Percentiles rank a stretch among this genome's conserved stretches.
These are phyloP conservation scores for Microtus oregoni DNA, from an alignment of 2,113 vertebrate species.

Conservation along the genomic window DNA sequence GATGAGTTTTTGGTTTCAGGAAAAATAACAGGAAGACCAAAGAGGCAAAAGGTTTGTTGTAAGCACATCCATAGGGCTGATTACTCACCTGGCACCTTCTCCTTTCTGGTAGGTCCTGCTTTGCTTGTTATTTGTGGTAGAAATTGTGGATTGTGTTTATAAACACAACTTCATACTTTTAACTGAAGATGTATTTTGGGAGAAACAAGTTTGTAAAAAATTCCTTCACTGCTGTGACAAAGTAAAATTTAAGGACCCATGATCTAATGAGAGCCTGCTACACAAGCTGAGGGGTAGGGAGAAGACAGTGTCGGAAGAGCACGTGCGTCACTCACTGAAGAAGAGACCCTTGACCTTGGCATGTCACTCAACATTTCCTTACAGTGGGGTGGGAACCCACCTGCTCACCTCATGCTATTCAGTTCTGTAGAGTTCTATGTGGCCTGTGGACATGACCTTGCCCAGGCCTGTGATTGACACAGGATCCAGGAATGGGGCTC, in stretches of 20 bases:
- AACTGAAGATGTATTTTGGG: neutral
- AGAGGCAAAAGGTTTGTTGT: neutral
- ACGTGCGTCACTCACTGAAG: accelerated
- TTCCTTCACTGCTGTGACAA: neutral
- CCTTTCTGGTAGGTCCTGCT: neutral
- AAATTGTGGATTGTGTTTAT: neutral
- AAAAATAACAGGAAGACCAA: neutral
- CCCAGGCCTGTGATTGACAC: neutral
- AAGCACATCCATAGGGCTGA: neutral
- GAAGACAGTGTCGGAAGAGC: neutral
- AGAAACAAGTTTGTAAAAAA: neutral
- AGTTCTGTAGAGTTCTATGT: neutral
- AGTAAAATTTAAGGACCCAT: neutral
- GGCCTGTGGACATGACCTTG: neutral
- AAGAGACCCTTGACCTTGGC: neutral
- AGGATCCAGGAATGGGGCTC: neutral
- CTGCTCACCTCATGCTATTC: neutral
- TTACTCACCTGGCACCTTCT: neutral
- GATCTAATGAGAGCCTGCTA: neutral
- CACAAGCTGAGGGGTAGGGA: neutral
- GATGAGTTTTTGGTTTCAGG: neutral
- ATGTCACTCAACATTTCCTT: neutral
- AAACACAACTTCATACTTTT: neutral
- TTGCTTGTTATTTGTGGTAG: neutral
- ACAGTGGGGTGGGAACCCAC: neutral